Evolutionary conservation across 2,113 vertebrate species (phyloP).

Genomic region (Crotalus tigris): DNA sequence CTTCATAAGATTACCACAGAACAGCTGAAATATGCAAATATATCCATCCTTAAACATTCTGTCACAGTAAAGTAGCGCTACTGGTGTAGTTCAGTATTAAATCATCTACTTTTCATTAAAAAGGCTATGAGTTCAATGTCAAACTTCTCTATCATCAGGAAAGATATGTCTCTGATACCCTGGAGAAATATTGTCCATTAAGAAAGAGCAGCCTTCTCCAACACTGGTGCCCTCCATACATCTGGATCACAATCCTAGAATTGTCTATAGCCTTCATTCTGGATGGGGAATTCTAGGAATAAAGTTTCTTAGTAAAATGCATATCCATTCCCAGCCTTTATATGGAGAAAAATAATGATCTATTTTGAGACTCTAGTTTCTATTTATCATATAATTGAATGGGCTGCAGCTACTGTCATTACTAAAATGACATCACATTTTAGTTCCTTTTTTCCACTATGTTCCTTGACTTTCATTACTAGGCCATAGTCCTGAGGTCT

Average conservation of each 20-base stretch:
- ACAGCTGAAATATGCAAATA: background rate
- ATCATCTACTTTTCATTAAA: background rate
- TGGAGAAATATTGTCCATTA: background rate
- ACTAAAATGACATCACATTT: background rate
- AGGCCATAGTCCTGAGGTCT: background rate
- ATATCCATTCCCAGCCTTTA: background rate
- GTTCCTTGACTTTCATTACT: background rate
- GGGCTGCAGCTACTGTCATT: background rate
- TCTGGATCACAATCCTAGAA: background rate
- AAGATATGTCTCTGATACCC: background rate
- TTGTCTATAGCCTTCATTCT: background rate
- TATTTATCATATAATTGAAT: background rate
- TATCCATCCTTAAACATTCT: background rate
- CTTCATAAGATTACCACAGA: background rate
- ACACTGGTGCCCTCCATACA: background rate
- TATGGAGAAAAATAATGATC: background rate
- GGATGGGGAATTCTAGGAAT: background rate
- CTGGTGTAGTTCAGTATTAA: background rate
- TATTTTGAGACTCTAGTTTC: background rate
- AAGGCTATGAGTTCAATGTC: background rate
- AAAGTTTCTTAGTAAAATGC: background rate
- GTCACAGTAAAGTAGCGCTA: background rate
- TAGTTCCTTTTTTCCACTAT: background rate
- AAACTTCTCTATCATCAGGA: background rate
- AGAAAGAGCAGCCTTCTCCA: background rate